Percentiles rank a stretch among this genome's conserved stretches.
phyloP scores from a whole-genome alignment of 2,113 vertebrate species.

The Chinchilla lanigera region DNA sequence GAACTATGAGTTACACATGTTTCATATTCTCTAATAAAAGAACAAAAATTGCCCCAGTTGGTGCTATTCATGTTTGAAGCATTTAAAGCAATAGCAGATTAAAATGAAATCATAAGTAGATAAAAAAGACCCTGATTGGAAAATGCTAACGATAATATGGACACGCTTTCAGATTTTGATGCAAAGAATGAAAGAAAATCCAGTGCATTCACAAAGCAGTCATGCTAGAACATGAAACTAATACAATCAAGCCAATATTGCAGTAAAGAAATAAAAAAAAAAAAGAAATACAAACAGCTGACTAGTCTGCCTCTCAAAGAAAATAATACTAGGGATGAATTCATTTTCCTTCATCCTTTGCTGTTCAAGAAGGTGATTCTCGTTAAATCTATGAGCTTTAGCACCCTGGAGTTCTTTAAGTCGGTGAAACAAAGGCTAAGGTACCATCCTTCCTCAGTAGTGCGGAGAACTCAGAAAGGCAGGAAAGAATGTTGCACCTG shows the following conservation, averaged over 20 bases:
- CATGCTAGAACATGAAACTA: not conserved
- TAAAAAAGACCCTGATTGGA: conserved; percentile 46
- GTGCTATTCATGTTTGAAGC: conserved; percentile 58
- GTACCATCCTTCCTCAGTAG: not conserved
- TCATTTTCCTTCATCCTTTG: not conserved
- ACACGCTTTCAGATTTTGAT: not conserved
- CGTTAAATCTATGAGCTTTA: not conserved
- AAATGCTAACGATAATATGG: not conserved
- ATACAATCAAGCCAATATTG: not conserved
- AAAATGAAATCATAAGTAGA: conserved; percentile 49
- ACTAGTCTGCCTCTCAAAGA: not conserved
- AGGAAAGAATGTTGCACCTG: not conserved
- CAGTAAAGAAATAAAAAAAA: not conserved
- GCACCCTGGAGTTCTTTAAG: not conserved
- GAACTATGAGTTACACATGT: conserved; percentile 52
- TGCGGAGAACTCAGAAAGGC: not conserved
- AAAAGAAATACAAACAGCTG: not conserved
- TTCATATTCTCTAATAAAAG: conserved; percentile 56
- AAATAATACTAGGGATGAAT: not conserved
- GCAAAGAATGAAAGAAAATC: not conserved
- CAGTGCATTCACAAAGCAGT: not conserved
- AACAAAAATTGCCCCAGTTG: conserved; percentile 14
- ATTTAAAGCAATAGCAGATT: conserved; percentile 71
- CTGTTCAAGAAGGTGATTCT: not conserved
- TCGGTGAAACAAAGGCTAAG: not conserved